Evolutionary conservation across 2,797 vertebrate genomes (phyloP), one percentile per base, ranked within the genome.

Genomic region (Phoebastria nigripes): DNA sequence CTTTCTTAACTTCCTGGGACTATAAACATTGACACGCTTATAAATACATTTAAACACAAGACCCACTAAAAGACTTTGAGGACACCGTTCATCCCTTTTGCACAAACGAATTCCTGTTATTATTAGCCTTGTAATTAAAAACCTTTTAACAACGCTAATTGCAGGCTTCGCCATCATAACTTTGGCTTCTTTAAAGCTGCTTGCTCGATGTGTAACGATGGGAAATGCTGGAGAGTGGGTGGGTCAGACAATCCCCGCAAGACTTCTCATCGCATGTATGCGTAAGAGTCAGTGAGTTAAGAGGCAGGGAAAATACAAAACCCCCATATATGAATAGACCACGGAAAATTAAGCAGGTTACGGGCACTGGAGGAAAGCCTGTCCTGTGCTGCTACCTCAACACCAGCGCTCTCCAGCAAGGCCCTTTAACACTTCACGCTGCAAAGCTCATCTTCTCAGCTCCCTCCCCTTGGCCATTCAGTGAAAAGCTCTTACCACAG

Each of bases 41-140:
- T 94, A 97, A 93, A 96, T 95, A 88, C 15, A 77, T 96, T 96
- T 94, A 93, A 92, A 90, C 83, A 65, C 46, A 51, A 83, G 89
- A 51, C 6, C 31, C 94, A 93, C 91, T 97, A 92, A 97, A 97
- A 97, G 31, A 61, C 88, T 96, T 94, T 61, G 49, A 73, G 44
- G 33, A 73, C 89, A 91, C 80, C 20, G 4, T 93, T 86, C 82
- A 92, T 93, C 82, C 94, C 72, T 96, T 97, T 93, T 76, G 59
- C 88, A 97, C 85, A 96, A 97, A 94, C 83, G 92, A 90, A 97
- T 96, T 97, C 86, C 42, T 89, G 87, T 93, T 94, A 93, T 85
- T 80, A 93, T 87, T 92, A 89, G 69, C 94, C 95, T 96, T 73
- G 90, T 81, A 97, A 97, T 97, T 97, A 97, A 95, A 97, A 95